A percentile compares a stretch with the other conserved stretches of the same genome.
phyloP scores from a whole-genome alignment of 2,888 invertebrate species.

The Apamea sordens region DNA sequence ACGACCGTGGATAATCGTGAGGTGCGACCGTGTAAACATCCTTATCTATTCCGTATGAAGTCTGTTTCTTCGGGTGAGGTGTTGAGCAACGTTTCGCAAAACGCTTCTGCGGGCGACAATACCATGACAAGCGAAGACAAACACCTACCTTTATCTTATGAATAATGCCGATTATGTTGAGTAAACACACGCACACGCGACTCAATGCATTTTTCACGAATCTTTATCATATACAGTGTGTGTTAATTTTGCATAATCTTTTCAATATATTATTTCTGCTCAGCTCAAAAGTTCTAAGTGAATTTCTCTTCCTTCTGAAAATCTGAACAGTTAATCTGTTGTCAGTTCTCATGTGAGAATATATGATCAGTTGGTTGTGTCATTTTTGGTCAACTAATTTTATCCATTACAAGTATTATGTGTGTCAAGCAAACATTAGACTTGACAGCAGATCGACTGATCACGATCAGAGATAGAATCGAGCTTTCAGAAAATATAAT shows the following conservation, averaged over 20 bases:
- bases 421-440: neutral
- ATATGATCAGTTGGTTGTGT: no score
- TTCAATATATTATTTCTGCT: constrained; percentile 1
- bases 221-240: constrained; percentile 84
- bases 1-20: constrained; percentile 51
- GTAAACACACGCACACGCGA: constrained; percentile 86
- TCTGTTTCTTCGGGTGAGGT: constrained; percentile 74
- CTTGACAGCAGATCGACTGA: neutral
- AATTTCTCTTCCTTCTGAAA: constrained; percentile 4
- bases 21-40: constrained; percentile 72
- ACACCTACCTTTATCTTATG: constrained; percentile 88
- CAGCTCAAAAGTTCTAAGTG: neutral
- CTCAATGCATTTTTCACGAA: constrained; percentile 86
- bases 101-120: constrained; percentile 85
- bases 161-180: constrained; percentile 90
- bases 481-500: neutral
- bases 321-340: neutral
- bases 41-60: constrained; percentile 76
- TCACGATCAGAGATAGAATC: neutral
- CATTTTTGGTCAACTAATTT: neutral
- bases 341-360: neutral
- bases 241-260: constrained; percentile 50
- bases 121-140: constrained; percentile 88
- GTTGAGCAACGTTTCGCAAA: constrained; percentile 88
- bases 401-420: neutral